Conservation (phyloP, 2,113 vertebrate species). For the Fukomys damarensis region DNA sequence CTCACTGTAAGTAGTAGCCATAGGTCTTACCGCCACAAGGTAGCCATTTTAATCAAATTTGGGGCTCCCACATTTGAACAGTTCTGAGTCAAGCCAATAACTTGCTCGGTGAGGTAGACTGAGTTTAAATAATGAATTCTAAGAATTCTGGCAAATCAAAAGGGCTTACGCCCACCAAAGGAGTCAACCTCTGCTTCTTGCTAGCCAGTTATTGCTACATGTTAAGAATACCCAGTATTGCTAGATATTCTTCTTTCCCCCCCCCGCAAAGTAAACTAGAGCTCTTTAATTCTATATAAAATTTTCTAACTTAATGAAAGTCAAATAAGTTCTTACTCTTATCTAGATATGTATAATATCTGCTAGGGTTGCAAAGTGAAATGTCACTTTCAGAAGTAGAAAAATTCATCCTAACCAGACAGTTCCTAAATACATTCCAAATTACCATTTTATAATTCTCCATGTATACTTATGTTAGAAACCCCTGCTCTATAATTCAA, state of each 20-base stretch:
- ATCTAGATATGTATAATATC: not conserved
- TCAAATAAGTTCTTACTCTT: not conserved
- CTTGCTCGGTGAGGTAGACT: not conserved
- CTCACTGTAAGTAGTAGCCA: not conserved
- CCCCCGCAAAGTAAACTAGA: not conserved
- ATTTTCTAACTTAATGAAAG: slow-evolving; percentile 3
- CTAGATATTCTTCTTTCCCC: not conserved
- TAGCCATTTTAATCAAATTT: not conserved
- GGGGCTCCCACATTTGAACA: not conserved
- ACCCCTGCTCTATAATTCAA: not conserved
- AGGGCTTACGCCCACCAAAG: not conserved
- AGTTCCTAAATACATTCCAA: not conserved
- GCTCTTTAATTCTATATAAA: not conserved
- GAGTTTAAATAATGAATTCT: not conserved
- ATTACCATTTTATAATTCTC: not conserved
- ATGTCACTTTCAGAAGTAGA: not conserved
- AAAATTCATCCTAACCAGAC: not conserved
- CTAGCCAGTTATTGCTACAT: not conserved
- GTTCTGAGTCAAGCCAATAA: not conserved
- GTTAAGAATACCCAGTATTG: not conserved
- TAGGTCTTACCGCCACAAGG: not conserved
- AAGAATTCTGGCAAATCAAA: not conserved
- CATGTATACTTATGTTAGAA: slow-evolving; percentile 28
- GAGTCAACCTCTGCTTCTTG: not conserved
- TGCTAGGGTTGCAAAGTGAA: not conserved